Evolutionary conservation across 1,140 invertebrate species (phyloP).

Genomic region (honey bee (Apis mellifera)): DNA sequence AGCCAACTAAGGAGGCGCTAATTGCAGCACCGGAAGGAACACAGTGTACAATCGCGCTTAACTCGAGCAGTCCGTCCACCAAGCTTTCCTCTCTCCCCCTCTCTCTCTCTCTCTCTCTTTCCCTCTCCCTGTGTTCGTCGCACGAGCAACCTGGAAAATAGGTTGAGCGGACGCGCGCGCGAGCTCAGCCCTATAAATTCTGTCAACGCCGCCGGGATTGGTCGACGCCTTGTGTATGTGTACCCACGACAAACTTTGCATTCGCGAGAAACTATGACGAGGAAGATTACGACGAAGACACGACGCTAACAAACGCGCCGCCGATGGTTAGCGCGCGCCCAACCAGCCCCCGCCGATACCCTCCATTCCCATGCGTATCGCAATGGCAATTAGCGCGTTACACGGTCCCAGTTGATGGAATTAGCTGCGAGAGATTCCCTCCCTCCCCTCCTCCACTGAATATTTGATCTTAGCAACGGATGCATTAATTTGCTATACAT

Average conservation of each 20-base stretch:
- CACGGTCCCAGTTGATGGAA: not conserved
- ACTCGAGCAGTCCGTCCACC: constrained; percentile 46
- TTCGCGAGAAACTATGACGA: not conserved
- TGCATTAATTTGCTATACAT: constrained; percentile 12
- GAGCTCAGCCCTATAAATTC: constrained; percentile 60
- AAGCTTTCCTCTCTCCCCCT: not conserved
- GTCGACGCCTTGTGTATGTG: constrained; percentile 42
- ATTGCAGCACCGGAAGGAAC: constrained; percentile 57
- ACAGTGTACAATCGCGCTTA: constrained; percentile 48
- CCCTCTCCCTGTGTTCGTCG: constrained; percentile 23
- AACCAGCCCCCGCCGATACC: constrained; percentile 19
- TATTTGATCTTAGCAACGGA: not conserved
- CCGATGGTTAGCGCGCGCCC: constrained; percentile 1
- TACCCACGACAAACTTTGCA: constrained; percentile 56
- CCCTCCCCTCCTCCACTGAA: not conserved
- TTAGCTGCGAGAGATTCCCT: not conserved
- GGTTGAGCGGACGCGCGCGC: constrained; percentile 54
- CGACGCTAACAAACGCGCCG: constrained; percentile 6
- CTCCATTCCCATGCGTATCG: constrained; percentile 56
- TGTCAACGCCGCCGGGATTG: constrained; percentile 49
- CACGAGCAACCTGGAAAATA: constrained; percentile 41
- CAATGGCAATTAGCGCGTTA: constrained; percentile 52
- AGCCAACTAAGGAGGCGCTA: constrained; percentile 62
- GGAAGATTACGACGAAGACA: not conserved
- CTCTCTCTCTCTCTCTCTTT: not conserved